These are phyloP conservation scores for Amphipyra berbera DNA, from an alignment of 2,888 invertebrate species.

Conservation along the genomic window DNA sequence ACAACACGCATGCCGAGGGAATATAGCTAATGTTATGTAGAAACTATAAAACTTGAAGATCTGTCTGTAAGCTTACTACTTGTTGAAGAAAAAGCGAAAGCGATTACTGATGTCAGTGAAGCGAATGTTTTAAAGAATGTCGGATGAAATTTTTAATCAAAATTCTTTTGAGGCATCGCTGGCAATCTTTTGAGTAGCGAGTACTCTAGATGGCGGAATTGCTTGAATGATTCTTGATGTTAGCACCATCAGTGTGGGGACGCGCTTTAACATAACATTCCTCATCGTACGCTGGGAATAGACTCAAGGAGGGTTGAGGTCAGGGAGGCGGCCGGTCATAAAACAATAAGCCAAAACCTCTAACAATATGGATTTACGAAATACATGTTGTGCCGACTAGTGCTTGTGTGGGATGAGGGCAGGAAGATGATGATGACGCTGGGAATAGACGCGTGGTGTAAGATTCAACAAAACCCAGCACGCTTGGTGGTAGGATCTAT, in stretches of 20 bases:
- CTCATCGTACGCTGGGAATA: no score
- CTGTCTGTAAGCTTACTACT: constrained; percentile 6
- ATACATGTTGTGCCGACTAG: no score
- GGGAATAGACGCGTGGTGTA: no score
- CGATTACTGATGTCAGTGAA: constrained; percentile 40
- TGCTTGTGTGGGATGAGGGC: no score
- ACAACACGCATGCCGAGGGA: constrained; percentile 37
- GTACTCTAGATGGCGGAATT: constrained; percentile 2
- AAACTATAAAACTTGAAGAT: constrained; percentile 15
- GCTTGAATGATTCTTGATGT: background rate
- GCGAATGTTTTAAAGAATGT: constrained; percentile 30
- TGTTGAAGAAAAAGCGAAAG: constrained; percentile 26
- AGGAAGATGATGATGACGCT: no score
- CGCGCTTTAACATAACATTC: no score
- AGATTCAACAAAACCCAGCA: no score
- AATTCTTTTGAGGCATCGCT: constrained; percentile 26
- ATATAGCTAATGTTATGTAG: constrained; percentile 19
- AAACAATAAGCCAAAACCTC: no score
- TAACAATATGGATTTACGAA: no score
- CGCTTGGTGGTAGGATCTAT: no score
- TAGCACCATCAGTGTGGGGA: background rate
- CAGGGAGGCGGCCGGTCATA: no score
- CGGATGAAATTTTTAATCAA: constrained; percentile 37
- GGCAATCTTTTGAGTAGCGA: constrained; percentile 12
- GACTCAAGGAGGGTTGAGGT: no score